phyloP scores from a whole-genome alignment of 2,113 vertebrate genomes.

The Dicentrarchus labrax region DNA sequence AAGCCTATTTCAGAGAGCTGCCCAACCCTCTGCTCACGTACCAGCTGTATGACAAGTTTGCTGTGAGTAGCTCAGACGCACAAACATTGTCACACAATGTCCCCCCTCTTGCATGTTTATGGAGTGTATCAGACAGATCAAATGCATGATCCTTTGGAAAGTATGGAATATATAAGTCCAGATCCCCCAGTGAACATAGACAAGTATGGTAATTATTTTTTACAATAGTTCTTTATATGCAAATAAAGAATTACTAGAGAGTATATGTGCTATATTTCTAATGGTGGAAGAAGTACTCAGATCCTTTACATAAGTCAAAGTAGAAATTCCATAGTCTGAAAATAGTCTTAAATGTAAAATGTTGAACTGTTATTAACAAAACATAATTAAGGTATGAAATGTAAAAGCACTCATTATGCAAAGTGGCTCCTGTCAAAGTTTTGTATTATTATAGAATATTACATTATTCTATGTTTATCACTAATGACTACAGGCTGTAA shows the following conservation, averaged over 20 bases:
- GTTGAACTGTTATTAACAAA: too few relatives aligned
- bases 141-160: too few relatives aligned
- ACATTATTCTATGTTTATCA: background rate
- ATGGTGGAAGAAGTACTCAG: too few relatives aligned
- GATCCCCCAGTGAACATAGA: background rate
- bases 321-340: too few relatives aligned
- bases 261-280: too few relatives aligned
- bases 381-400: too few relatives aligned
- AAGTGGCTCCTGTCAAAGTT: background rate
- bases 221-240: background rate
- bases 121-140: background rate
- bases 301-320: too few relatives aligned
- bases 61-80: conserved; percentile 84
- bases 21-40: conserved; percentile 96
- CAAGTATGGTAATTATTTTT: too few relatives aligned
- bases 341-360: too few relatives aligned
- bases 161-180: background rate
- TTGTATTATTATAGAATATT: background rate
- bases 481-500: too few relatives aligned
- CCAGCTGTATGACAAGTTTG: conserved; percentile 95
- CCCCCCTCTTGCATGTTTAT: background rate
- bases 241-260: too few relatives aligned
- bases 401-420: background rate
- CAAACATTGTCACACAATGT: background rate
- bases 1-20: conserved; percentile 95